Conservation (phyloP, 2,888 invertebrate species). For the Agonum fuliginosum region DNA sequence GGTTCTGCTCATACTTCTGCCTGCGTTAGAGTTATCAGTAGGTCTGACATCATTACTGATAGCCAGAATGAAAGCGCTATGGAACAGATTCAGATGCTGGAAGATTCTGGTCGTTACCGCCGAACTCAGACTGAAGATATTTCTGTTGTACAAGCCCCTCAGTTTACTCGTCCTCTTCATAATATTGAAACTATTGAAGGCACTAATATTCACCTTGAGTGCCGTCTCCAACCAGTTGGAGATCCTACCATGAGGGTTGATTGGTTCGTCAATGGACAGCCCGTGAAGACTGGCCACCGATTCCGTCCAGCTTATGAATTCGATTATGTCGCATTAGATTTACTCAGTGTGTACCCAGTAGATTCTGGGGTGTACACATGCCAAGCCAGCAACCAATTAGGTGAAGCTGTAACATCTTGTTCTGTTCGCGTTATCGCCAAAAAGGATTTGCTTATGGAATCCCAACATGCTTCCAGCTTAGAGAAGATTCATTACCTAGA, state of each 20-base stretch:
- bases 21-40: constrained; percentile 89
- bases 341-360: constrained; percentile 96
- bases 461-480: constrained; percentile 92
- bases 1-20: constrained; percentile 95
- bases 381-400: constrained; percentile 94
- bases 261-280: constrained; percentile 97
- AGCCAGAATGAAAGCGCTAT: constrained; percentile 94
- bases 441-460: constrained; percentile 90
- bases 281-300: constrained; percentile 93
- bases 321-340: constrained; percentile 96
- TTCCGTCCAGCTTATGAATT: constrained; percentile 98
- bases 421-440: constrained; percentile 92
- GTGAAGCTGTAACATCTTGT: constrained; percentile 95
- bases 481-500: constrained; percentile 95
- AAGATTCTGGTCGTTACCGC: constrained; percentile 84
- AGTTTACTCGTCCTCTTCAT: constrained; percentile 90
- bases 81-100: constrained; percentile 93
- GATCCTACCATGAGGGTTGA: constrained; percentile 95
- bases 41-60: constrained; percentile 89
- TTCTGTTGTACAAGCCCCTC: constrained; percentile 88
- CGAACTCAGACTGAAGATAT: constrained; percentile 87
- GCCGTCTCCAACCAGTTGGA: constrained; percentile 91
- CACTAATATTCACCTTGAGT: constrained; percentile 94
- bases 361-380: constrained; percentile 98
- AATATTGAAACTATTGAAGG: constrained; percentile 93